phyloP scores from a whole-genome alignment of 2,888 invertebrate species.

The Pachliopta kotzebuea region DNA sequence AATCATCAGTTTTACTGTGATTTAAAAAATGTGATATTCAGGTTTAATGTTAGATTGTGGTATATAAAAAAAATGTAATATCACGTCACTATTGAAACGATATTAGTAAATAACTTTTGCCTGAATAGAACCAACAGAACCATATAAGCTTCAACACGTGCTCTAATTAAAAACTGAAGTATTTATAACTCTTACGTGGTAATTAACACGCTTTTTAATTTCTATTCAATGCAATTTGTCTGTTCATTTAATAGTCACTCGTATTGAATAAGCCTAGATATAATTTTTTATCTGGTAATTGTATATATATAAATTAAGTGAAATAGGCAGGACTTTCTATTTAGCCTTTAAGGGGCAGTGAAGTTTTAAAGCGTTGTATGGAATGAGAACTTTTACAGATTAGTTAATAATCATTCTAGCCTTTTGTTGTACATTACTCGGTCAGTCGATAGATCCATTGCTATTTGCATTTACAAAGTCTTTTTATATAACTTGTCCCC shows the following conservation, averaged over 20 bases:
- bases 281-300: slow-evolving; percentile 2
- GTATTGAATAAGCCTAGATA: background rate
- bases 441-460: too few species aligned
- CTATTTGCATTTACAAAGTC: too few species aligned
- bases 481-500: too few species aligned
- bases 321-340: slow-evolving; percentile 23
- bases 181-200: slow-evolving; percentile 2
- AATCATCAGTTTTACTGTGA: too few species aligned
- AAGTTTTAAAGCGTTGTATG: too few species aligned
- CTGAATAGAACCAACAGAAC: background rate
- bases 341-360: background rate
- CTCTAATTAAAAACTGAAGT: slow-evolving; percentile 2
- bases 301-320: slow-evolving; percentile 1
- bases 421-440: too few species aligned
- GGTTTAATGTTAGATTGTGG: too few species aligned
- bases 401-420: too few species aligned
- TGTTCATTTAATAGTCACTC: slow-evolving; percentile 2
- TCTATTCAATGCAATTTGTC: slow-evolving; percentile 9
- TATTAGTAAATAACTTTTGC: background rate
- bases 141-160: slow-evolving; percentile 3
- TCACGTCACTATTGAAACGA: too few species aligned
- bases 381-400: too few species aligned
- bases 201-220: slow-evolving; percentile 8
- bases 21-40: too few species aligned
- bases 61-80: too few species aligned